Evolutionary conservation across 2,113 vertebrate genomes (phyloP).

Genomic region (Lethenteron reissneri): DNA sequence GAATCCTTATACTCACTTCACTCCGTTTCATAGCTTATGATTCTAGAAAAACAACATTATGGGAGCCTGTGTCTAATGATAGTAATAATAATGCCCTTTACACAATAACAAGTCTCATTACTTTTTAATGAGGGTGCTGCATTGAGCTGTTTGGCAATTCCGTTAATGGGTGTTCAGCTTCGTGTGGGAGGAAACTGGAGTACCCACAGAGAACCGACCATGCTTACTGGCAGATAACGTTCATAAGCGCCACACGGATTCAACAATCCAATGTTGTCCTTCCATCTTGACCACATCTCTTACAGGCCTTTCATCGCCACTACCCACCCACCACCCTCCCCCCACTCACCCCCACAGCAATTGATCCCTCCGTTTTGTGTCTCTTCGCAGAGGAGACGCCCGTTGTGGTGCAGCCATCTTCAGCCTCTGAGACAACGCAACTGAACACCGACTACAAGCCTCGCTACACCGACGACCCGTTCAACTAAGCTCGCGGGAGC

Average conservation of each 20-base stretch:
- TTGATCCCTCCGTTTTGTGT: conserved; percentile 1
- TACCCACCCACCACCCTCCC: not conserved
- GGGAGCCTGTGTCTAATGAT: too few relatives aligned
- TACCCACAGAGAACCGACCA: not conserved
- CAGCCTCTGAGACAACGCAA: conserved; percentile 2
- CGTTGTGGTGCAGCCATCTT: conserved; percentile 2
- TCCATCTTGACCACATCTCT: not conserved
- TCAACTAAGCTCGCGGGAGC: not conserved
- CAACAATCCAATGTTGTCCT: not conserved
- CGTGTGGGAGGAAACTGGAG: too few relatives aligned
- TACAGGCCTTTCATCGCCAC: not conserved
- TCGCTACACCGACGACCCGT: not conserved
- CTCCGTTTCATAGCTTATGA: too few relatives aligned
- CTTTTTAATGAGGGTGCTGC: too few relatives aligned
- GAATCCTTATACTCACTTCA: too few relatives aligned
- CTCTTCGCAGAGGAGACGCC: not conserved
- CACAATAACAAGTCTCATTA: too few relatives aligned
- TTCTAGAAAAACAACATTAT: too few relatives aligned
- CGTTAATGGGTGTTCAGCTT: too few relatives aligned
- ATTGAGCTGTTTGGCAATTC: too few relatives aligned
- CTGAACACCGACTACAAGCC: not conserved
- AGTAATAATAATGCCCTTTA: too few relatives aligned
- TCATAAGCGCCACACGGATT: too few relatives aligned
- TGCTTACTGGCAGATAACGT: not conserved
- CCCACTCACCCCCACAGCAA: not conserved